Evolutionary conservation across 2,797 vertebrate species (phyloP), one percentile per base, ranked within the genome.

Genomic region (Remorina albescens): DNA sequence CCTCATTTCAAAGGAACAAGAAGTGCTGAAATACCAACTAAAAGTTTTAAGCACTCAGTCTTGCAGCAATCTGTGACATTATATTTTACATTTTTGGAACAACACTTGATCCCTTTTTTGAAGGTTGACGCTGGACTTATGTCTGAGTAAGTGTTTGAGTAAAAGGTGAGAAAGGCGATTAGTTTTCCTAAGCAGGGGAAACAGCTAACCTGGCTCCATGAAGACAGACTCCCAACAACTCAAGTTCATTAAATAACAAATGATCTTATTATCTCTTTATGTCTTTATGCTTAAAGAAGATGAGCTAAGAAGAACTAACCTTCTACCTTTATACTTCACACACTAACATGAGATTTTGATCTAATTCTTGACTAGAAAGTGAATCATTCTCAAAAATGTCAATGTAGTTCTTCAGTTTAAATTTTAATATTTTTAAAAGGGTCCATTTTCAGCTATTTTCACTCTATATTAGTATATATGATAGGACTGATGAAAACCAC

Each of bases 301-400:
- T 30, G 30, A 30, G 34, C 21, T 28, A 46, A 34, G 16, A 2
- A 28, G 25, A 74, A 25, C 9, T 51, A 62, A 55, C 18, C 5
- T 54, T 18, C 23, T 18, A 16, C n/a, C 6, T 2, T 3, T 16
- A 13, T 15, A 56, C 10, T 21, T 12, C 41, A 68, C 9, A 5
- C 32, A 36, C 5, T 11, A 9, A 13, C n/a, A 41, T n/a, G 7
- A 46, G 1, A 46, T 21, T 15, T 51, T 6, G 32, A 23, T 28
- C 13, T 21, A 1, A 11, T 41, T 47, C 18, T 12, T 6, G 19
- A 11, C 2, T 25, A 65, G n/a, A 42, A 55, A 55, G 9, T 46
- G 19, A 67, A 50, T 56, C 10, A 19, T 6, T 56, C 32, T 21
- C 9, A 21, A 41, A 69, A 60, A 46, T 15, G 30, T 56, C 44